phyloP scores from a whole-genome alignment of 2,797 vertebrate species.

The Aulostomus chinensis region DNA sequence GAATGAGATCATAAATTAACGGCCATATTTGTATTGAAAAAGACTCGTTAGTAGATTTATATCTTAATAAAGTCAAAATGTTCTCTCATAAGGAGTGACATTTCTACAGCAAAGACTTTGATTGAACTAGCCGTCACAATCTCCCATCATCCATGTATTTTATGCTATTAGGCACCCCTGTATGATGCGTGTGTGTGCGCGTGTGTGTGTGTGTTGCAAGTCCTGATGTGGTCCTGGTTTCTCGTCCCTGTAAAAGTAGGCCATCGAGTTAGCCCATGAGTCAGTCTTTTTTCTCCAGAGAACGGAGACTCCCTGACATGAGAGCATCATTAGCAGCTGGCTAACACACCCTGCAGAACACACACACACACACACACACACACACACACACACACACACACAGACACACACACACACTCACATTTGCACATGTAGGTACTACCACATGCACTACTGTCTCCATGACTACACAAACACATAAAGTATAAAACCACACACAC shows the following conservation, averaged over 20 bases:
- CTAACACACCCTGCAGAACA: constrained; percentile 56
- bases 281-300: constrained; percentile 68
- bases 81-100: not conserved
- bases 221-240: constrained; percentile 51
- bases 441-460: constrained; percentile 5
- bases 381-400: constrained; percentile 7
- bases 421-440: not conserved
- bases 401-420: not conserved
- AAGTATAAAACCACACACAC: constrained; percentile 14
- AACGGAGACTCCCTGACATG: constrained; percentile 67
- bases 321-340: constrained; percentile 70
- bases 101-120: not conserved
- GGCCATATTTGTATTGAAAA: not conserved
- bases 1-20: not conserved
- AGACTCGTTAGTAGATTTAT: not conserved
- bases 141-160: not conserved
- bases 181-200: not conserved
- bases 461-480: not conserved
- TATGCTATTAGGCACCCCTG: too few species aligned
- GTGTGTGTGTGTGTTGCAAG: constrained; percentile 12
- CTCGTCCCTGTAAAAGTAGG: constrained; percentile 64
- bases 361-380: constrained; percentile 3
- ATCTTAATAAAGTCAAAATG: not conserved
- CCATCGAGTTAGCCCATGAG: constrained; percentile 59
- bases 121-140: not conserved